These are phyloP conservation scores for Portunus trituberculatus DNA, from an alignment of 1,140 invertebrate genomes.

Conservation along the genomic window DNA sequence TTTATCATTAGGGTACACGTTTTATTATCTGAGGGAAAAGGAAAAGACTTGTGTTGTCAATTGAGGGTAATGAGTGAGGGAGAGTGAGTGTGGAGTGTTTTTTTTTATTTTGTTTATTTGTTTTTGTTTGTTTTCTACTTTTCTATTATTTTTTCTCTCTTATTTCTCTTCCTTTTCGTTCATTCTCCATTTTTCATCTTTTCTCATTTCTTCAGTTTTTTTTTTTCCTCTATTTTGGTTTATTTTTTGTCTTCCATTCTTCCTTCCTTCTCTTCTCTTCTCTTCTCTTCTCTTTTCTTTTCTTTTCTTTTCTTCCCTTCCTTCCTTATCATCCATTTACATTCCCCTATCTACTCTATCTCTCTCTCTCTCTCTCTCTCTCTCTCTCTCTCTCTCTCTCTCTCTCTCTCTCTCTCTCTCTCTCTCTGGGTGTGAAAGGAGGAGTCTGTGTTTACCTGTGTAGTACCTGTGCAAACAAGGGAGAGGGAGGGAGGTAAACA, in stretches of 20 bases:
- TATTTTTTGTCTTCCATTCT: neutral
- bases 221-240: neutral
- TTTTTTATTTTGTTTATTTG: too few species aligned
- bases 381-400: too few species aligned
- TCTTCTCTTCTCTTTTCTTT: neutral
- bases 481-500: neutral
- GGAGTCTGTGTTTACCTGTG: neutral
- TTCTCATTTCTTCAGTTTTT: neutral
- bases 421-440: neutral
- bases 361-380: neutral
- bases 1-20: too few species aligned
- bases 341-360: neutral
- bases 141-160: too few species aligned
- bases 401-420: neutral
- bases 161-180: too few species aligned
- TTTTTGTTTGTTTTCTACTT: too few species aligned
- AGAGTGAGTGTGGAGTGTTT: too few species aligned
- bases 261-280: neutral
- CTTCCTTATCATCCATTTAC: neutral
- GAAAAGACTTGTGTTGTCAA: too few species aligned
- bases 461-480: constrained; percentile 1
- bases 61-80: too few species aligned
- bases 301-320: constrained; percentile 36
- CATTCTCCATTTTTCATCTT: neutral
- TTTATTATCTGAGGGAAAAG: too few species aligned